Evolutionary conservation across 2,888 invertebrate species (phyloP), one percentile per base, ranked within the genome.

Genomic region (Pristionchus maxplancki): DNA sequence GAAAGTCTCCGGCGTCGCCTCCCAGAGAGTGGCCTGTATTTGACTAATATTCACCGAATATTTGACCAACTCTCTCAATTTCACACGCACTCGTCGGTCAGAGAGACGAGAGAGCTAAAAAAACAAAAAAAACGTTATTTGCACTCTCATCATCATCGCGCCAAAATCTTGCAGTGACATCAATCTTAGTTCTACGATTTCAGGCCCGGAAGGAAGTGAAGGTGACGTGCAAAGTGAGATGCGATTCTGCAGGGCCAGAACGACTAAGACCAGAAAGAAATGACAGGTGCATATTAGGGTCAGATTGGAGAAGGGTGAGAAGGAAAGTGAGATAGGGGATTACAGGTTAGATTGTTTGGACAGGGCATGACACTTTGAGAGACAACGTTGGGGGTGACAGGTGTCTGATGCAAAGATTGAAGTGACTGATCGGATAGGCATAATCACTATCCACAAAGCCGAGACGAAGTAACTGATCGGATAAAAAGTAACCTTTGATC

Each of bases 1-100:
- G 88, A 97, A 97, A 5, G 97, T 95, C 15, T 97, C 96, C 0
- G 96, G 95, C 13, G 96, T 96, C 0, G 97, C 97, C 94, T 97
- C 96, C 95, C 98, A 97, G 0, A 96, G 95, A 74, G 88, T 88
- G 37, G 58, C 58, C 58, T 58, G 24, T 3, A 58, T 50, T 50
- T 50, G 67, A 71, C 37, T 20, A 34, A 31, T 3, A 71, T 71
- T 20, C 11, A 2, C 20, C 37, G 6, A 28, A 24, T 62, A 24
- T 1, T 15, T 64, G 64, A 15, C 28, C n/a, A 64, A 3, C 50
- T 17, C 50, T 50, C 50, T 20, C 8, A n/a, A n/a, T n/a, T n/a
- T 50, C 20, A 48, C 48, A 48, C 48, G 13, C 13, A 13, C 48
- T 48, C 13, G 48, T 9, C 13, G 48, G 13, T 48, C 48, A 48